Percentiles rank a stretch among this genome's conserved stretches.
phyloP scores from a whole-genome alignment of 2,888 invertebrate species.

The Hipparchia semele region DNA sequence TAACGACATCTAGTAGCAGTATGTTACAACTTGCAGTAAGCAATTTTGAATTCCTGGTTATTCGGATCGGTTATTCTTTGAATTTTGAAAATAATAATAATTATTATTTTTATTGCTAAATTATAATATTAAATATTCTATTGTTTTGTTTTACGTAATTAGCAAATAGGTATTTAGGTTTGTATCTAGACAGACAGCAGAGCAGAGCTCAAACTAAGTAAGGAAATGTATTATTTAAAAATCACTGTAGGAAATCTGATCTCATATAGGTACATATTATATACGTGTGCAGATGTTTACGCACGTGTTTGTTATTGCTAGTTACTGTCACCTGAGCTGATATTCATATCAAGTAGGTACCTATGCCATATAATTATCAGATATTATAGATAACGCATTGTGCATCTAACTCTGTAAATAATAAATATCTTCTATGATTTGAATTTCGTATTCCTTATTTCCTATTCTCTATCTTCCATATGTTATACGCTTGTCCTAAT shows the following conservation, averaged over 20 bases:
- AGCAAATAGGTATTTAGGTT: not conserved
- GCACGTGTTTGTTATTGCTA: conserved; percentile 17
- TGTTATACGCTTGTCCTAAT: too few species aligned
- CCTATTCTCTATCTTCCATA: not conserved
- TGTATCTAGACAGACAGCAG: not conserved
- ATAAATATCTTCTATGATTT: conserved; percentile 15
- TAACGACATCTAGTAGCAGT: not conserved
- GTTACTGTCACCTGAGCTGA: conserved; percentile 14
- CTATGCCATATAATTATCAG: conserved; percentile 12
- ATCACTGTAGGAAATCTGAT: conserved; percentile 11
- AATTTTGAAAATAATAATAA: too few species aligned
- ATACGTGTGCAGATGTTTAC: not conserved
- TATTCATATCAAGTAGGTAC: conserved; percentile 23
- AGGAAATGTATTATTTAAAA: conserved; percentile 3
- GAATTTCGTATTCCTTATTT: conserved; percentile 6
- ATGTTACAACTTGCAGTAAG: not conserved
- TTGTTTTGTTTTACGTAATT: too few species aligned
- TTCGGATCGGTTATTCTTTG: too few species aligned
- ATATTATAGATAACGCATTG: conserved; percentile 15
- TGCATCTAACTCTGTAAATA: conserved; percentile 26
- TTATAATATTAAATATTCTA: too few species aligned
- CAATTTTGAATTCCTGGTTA: not conserved
- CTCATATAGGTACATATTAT: not conserved
- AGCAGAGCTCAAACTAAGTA: not conserved
- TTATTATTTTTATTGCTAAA: too few species aligned